These are phyloP conservation scores for Herpailurus yagouaroundi DNA, from an alignment of 2,113 vertebrate genomes.

Conservation along the genomic window DNA sequence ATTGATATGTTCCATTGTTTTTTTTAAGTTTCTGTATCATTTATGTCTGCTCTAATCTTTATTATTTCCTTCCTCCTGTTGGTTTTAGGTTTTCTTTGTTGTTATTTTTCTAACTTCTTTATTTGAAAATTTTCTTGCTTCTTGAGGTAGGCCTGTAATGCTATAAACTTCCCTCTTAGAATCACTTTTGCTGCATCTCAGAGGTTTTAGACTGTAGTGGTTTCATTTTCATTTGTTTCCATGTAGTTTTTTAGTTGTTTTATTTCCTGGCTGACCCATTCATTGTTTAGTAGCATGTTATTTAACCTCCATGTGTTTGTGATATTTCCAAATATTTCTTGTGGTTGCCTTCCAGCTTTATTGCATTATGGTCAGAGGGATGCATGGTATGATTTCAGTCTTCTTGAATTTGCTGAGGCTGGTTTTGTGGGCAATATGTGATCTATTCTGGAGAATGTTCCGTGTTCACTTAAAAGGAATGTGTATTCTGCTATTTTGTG, in stretches of 20 bases:
- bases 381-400: neutral
- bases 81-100: neutral
- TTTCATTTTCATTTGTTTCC: neutral
- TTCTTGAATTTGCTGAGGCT: neutral
- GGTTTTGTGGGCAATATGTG: neutral
- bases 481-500: neutral
- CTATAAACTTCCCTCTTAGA: neutral
- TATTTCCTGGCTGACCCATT: neutral
- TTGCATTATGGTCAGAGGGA: neutral
- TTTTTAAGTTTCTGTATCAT: neutral
- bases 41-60: neutral
- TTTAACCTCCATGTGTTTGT: neutral
- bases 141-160: neutral
- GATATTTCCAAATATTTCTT: neutral
- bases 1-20: neutral
- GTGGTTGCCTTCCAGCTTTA: neutral
- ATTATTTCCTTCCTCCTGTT: neutral
- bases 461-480: neutral
- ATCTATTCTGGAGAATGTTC: neutral
- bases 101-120: neutral
- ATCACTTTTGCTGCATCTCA: neutral
- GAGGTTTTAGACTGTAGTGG: neutral
- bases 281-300: neutral
- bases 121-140: neutral
- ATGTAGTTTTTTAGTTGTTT: neutral